Percentiles rank a stretch among this genome's conserved stretches.
These are phyloP conservation scores for Panopea generosa DNA, from an alignment of 2,888 invertebrate species.

Conservation along the genomic window DNA sequence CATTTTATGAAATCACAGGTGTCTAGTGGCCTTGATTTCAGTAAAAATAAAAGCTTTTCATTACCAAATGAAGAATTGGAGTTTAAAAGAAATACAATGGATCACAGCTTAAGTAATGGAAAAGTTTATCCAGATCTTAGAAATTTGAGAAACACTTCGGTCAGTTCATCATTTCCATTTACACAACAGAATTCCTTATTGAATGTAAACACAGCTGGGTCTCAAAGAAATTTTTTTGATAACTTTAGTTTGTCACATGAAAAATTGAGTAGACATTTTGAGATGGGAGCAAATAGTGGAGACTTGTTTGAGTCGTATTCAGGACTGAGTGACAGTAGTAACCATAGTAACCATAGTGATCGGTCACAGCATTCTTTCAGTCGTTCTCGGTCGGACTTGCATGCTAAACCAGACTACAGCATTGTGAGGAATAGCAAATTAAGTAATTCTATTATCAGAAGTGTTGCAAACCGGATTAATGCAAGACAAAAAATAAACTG, in stretches of 20 bases:
- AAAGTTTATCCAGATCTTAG: not conserved
- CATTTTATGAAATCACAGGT: too few relatives aligned
- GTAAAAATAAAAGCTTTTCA: constrained; percentile 27
- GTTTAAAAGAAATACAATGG: not conserved
- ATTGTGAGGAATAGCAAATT: constrained; percentile 45
- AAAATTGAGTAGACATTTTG: not conserved
- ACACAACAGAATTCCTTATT: not conserved
- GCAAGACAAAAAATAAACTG: constrained; percentile 4
- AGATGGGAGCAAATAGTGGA: constrained; percentile 29
- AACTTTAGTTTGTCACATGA: not conserved
- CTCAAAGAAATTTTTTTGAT: constrained; percentile 32
- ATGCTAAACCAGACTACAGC: constrained; percentile 36
- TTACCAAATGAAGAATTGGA: constrained; percentile 1
- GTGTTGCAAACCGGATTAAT: constrained; percentile 35
- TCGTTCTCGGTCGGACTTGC: constrained; percentile 47
- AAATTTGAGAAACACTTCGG: not conserved
- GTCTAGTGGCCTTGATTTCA: not conserved
- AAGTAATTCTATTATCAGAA: constrained; percentile 48
- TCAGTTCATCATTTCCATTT: not conserved
- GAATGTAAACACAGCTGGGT: not conserved
- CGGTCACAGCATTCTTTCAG: constrained; percentile 15
- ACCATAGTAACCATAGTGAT: not conserved
- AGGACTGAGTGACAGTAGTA: constrained; percentile 1
- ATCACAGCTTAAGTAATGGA: constrained; percentile 17
- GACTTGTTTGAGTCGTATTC: constrained; percentile 42